phyloP scores from a whole-genome alignment of 2,888 invertebrate species.

The Cantharis rustica region DNA sequence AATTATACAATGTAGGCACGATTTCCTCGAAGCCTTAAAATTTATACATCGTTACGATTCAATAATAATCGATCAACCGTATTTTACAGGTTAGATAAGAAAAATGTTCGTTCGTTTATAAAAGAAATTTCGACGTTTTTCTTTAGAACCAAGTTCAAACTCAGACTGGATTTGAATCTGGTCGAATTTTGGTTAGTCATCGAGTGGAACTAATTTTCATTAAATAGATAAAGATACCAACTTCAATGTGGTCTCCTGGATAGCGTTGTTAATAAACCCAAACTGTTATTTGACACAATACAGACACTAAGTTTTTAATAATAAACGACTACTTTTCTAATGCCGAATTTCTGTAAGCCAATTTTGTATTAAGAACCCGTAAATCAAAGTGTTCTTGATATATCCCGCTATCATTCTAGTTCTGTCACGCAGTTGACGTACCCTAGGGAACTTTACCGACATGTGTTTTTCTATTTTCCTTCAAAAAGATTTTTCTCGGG shows the following conservation, averaged over 20 bases:
- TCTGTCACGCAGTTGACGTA: constrained; percentile 11
- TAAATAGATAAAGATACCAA: no score
- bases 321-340: not conserved
- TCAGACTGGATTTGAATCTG: not conserved
- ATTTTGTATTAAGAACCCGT: constrained; percentile 5
- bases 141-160: not conserved
- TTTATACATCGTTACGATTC: not conserved
- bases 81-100: not conserved
- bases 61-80: not conserved
- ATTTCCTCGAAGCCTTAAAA: not conserved
- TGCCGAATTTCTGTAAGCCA: not conserved
- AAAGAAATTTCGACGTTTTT: not conserved
- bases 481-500: not conserved
- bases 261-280: not conserved
- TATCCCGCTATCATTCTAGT: constrained; percentile 7
- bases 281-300: not conserved
- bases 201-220: not conserved
- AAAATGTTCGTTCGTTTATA: not conserved
- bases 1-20: not conserved
- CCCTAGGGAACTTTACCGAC: constrained; percentile 4
- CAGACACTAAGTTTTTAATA: not conserved
- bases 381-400: constrained; percentile 8
- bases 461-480: constrained; percentile 7
- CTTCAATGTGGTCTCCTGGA: not conserved
- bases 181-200: not conserved